Base-by-base conservation (phyloP, 2,888 invertebrate species). In the Brachypterus glaber region DNA sequence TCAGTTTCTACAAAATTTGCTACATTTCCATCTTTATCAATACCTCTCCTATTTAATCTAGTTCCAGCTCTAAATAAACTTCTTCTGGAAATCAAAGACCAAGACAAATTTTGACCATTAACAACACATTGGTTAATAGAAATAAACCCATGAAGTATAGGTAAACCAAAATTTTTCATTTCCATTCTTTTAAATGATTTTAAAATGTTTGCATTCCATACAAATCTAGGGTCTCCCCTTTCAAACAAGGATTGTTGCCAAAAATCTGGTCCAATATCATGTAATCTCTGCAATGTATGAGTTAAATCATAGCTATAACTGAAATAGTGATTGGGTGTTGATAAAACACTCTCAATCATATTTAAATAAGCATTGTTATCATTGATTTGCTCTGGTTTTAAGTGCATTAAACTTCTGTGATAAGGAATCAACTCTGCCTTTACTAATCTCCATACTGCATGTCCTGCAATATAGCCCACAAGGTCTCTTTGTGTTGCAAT, bases 1-100 rank as follows among this genome's bases (percentile, higher is more conserved):
- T 99, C 98, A 0, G 97, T 96, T 71, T 99, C 98, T 0, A 98
- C 95, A 66, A 82, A 98, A 71, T 99, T 99, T 0, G 98, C 92
- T 27, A 91, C 92, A 57, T 92, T 80, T 2, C 98, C 98, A 60
- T 78, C 72, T 1, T 73, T 69, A 65, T 98, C 90, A 33, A 91
- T 76, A 2, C 98, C 98, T 24, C 98, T 73, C 58, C 82, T 81
- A 64, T 85, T 90, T 47, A 88, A 76, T 43, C 95, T 73, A 4
- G 92, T 89, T 8, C 97, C 97, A 4, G 95, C 92, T 32, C 95
- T 73, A 50, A 82, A 77, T 29, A 85, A 76, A 52, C 86, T 81
- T 33, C 98, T 76, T 18, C 98, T 76, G 0, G 96, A 93, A 39
- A 99, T 76, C 31, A 99, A 67, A 27, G 83, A 77, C 82, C 93